These are phyloP conservation scores for Microctenopoma steveboyesi DNA, from an alignment of 2,797 vertebrate genomes.

Conservation along the genomic window DNA sequence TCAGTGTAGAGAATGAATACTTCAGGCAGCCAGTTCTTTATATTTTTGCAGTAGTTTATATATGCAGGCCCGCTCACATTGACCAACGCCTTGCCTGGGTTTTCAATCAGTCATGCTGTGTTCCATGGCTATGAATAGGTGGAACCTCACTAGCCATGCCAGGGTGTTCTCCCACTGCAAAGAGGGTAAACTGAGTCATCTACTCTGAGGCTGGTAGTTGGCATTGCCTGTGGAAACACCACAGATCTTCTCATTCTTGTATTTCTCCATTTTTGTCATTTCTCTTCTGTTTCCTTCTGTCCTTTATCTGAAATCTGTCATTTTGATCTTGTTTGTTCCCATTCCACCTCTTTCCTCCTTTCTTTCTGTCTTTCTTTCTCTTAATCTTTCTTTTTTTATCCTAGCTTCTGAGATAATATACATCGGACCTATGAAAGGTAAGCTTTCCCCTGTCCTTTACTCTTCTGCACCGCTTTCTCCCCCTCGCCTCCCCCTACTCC, in stretches of 20 bases:
- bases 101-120: conserved; percentile 48
- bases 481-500: conserved; percentile 31
- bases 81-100: conserved; percentile 53
- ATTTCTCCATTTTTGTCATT: conserved; percentile 45
- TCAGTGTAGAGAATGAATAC: conserved; percentile 22
- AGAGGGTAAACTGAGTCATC: conserved; percentile 71
- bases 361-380: conserved; percentile 60
- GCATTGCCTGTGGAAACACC: conserved; percentile 57
- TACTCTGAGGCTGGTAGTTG: conserved; percentile 40
- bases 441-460: conserved; percentile 82
- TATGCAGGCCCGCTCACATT: conserved; percentile 46
- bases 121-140: conserved; percentile 47
- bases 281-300: conserved; percentile 40
- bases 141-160: conserved; percentile 42
- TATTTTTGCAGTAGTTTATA: conserved; percentile 42
- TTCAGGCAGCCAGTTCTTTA: conserved; percentile 27
- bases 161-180: conserved; percentile 43
- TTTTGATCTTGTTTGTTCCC: conserved; percentile 67
- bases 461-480: conserved; percentile 71
- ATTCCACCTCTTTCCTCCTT: conserved; percentile 44
- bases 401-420: conserved; percentile 98
- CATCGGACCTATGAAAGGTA: conserved; percentile 99
- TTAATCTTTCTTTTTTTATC: conserved; percentile 82
- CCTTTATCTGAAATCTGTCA: conserved; percentile 73
- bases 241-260: conserved; percentile 50